Percentiles rank a stretch among this genome's conserved stretches.
These are phyloP conservation scores for Paraescarpia echinospica DNA, from an alignment of 1,140 invertebrate species.

Conservation along the genomic window DNA sequence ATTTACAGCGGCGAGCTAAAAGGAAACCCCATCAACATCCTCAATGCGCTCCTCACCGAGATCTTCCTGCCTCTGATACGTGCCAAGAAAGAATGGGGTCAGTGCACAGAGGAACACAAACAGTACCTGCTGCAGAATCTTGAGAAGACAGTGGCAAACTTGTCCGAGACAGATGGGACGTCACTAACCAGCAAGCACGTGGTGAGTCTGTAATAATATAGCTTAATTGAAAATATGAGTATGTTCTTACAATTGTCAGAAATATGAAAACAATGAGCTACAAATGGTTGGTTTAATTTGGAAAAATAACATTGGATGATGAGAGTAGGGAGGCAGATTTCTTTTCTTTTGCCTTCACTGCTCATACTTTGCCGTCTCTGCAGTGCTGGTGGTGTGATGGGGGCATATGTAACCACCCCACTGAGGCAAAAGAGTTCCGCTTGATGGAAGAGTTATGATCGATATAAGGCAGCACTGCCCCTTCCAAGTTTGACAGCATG, in stretches of 20 bases:
- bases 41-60: constrained; percentile 50
- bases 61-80: constrained; percentile 53
- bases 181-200: constrained; percentile 49
- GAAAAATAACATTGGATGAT: no score
- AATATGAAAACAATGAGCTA: no score
- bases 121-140: constrained; percentile 46
- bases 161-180: constrained; percentile 49
- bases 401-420: no score
- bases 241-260: no score
- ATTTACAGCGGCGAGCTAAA: constrained; percentile 57
- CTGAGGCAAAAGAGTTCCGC: no score
- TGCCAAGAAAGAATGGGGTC: constrained; percentile 55
- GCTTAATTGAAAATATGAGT: no score
- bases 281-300: no score
- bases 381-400: no score
- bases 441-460: no score
- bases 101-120: constrained; percentile 49
- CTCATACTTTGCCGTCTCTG: not conserved
- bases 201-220: constrained; percentile 39
- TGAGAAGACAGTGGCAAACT: constrained; percentile 50
- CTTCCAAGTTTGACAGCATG: no score
- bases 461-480: no score
- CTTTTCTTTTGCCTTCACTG: not conserved
- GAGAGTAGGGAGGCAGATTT: no score
- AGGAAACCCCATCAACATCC: constrained; percentile 51